Base-by-base conservation (phyloP, 2,888 invertebrate species). In the Fragum fragum region DNA sequence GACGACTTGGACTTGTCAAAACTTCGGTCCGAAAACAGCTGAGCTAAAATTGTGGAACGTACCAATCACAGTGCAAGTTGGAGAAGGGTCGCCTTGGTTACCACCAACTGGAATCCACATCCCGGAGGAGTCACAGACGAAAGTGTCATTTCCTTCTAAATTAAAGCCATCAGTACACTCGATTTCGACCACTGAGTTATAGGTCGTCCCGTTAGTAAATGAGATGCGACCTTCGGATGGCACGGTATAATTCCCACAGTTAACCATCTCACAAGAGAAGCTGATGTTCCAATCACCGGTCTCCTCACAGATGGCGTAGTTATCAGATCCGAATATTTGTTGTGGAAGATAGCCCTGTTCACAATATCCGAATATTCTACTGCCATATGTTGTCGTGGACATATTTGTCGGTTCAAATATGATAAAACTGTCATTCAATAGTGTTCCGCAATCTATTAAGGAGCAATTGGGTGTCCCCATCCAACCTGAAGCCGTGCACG, bases 101-200 rank as follows among this genome's bases (percentile, higher is more conserved):
- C 47, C 47, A n/a, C 47, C 47, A 47, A 18, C 5, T 14, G n/a
- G 47, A 18, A 61, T 7, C 61, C 61, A 61, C 16, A 29, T 0
- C 18, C 18, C 32, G 9, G 11, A 11, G 16, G 32, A 16, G 32
- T 32, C n/a, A 42, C 66, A 66, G 23, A 66, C 42, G 11, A 21
- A n/a, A 0, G 52, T 28, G 1, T 6, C 16, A 36, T 39, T 72
- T 52, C 76, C 76, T 0, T 1, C 7, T 32, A 71, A n/a, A 26
- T 0, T 61, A 23, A 26, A 76, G 3, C 76, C 76, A 9, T 18
- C 11, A 28, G 53, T 29, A 72, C 76, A 76, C 11, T 28, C 23
- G 21, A 76, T 39, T n/a, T 52, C 47, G 11, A 71, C 55, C 14
- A 57, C 42, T 0, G 66, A 39, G 0, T 21, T 26, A 16, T 23